These are phyloP conservation scores for Dromius quadrimaculatus DNA, from an alignment of 2,888 invertebrate genomes.

Conservation along the genomic window DNA sequence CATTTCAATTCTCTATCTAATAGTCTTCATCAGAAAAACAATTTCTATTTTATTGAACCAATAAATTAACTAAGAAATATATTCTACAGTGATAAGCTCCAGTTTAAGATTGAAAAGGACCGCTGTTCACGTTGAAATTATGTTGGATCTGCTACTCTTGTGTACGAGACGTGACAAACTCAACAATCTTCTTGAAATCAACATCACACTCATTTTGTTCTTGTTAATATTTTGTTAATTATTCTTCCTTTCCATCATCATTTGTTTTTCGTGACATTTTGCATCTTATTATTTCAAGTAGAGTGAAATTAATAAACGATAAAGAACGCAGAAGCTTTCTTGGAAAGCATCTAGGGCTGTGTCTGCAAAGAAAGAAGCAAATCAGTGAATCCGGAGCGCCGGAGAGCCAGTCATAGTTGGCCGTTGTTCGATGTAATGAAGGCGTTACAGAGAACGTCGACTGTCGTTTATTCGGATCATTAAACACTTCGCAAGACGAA, in stretches of 20 bases:
- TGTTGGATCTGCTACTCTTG: no score
- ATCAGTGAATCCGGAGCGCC: background rate
- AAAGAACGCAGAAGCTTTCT: background rate
- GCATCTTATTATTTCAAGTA: background rate
- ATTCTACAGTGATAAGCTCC: no score
- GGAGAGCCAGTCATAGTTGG: background rate
- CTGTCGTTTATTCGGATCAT: slow-evolving; percentile 60
- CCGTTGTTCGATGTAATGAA: slow-evolving; percentile 27
- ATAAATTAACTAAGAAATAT: no score
- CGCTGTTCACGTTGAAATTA: no score
- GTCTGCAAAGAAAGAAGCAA: slow-evolving; percentile 2
- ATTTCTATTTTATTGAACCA: no score
- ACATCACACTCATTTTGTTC: no score
- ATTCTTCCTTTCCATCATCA: background rate
- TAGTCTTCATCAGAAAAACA: no score
- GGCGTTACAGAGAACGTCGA: slow-evolving; percentile 56
- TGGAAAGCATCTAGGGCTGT: background rate
- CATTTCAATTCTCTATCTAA: no score
- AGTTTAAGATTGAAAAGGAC: no score
- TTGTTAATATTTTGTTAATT: background rate
- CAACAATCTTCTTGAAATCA: no score
- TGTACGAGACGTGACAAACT: no score
- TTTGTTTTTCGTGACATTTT: background rate
- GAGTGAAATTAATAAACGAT: slow-evolving; percentile 19
- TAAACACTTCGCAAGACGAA: slow-evolving; percentile 58